Conservation (phyloP, 2,113 vertebrate species). For the Empidonax traillii region DNA sequence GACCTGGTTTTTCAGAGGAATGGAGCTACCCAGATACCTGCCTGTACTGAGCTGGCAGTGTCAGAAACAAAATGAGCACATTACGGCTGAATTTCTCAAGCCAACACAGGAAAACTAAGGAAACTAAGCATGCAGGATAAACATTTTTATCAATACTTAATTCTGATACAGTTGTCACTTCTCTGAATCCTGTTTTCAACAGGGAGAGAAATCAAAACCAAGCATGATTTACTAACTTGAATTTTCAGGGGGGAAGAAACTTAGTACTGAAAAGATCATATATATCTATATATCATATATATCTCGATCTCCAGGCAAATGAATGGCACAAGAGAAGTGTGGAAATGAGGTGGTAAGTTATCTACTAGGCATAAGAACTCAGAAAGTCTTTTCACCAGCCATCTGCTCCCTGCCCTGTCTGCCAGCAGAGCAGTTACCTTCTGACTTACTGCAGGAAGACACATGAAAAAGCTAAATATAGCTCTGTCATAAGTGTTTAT, state of each 20-base stretch:
- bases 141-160: neutral
- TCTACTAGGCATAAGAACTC: neutral
- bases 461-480: conserved; percentile 8
- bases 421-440: neutral
- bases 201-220: neutral
- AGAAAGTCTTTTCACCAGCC: neutral
- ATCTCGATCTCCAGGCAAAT: neutral
- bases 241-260: neutral
- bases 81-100: neutral
- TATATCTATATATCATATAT: too few relatives aligned
- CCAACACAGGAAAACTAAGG: neutral
- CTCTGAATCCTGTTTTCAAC: neutral
- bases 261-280: neutral
- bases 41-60: neutral
- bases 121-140: neutral
- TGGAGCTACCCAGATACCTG: neutral
- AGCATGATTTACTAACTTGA: neutral
- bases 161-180: neutral
- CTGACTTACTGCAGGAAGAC: neutral
- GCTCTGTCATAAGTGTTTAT: neutral
- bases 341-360: neutral
- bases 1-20: neutral
- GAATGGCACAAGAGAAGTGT: neutral
- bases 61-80: neutral
- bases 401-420: neutral